Evolutionary conservation across 1,140 invertebrate species (phyloP), one percentile per base, ranked within the genome.

Genomic region (Drosophila funebris): DNA sequence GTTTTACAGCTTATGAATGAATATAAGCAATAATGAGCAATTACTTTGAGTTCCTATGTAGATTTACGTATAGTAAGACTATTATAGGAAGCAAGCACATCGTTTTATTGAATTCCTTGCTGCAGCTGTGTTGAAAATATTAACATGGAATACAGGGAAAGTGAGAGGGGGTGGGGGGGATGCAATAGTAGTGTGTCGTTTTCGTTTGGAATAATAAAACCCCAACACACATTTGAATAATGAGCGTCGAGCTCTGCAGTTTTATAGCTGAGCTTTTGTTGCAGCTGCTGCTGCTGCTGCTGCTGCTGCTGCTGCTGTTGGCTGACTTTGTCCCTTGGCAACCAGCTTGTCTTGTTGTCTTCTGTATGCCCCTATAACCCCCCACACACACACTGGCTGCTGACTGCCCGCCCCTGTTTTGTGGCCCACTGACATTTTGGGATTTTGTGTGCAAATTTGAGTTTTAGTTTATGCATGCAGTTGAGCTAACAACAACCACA

Each of bases 141-240:
- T 39, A 41, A 52, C n/a, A 44, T 4, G 36, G 43, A 67, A 43
- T 22, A n/a, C n/a, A n/a, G n/a, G 29, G 9, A 33, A 36, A 48
- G 44, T 36, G 31, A 41, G 31, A 16, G 8, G 22, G 36, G 13
- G 43, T n/a, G n/a, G n/a, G n/a, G n/a, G n/a, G n/a, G n/a, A n/a
- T n/a, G 2, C 36, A 11, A 13, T 14, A 33, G 46, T 22, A 16
- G 20, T 63, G 36, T n/a, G 22, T 8, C 36, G 14, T 37, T 22
- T 36, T 13, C n/a, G n/a, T 36, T 46, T 61, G 56, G 46, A 13
- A 44, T 20, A 60, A 31, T 50, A 29, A 33, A 44, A 46, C 39
- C 56, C 61, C 75, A 78, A 66, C 60, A 68, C 66, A 73, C 79
- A 83, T 83, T 83, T 83, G 80, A 78, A 83, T 83, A 84, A 84